Evolutionary conservation across 2,113 vertebrate species (phyloP).

Genomic region (Engraulis encrasicolus): DNA sequence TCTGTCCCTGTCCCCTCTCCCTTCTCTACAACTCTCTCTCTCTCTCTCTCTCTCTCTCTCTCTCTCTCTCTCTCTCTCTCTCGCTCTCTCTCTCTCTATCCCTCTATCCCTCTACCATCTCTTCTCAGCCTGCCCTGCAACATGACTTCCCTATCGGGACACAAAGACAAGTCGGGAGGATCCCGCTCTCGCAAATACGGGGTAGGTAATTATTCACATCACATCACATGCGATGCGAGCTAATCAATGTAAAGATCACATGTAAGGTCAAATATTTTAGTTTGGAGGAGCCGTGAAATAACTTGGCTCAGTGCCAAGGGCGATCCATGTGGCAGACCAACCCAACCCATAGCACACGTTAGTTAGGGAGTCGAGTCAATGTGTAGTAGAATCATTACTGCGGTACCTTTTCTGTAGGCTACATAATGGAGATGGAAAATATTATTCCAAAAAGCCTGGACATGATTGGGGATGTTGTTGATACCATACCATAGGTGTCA

Average conservation of each 20-base stretch:
- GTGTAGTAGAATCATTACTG: not conserved
- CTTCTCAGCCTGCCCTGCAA: constrained; percentile 67
- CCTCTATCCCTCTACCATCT: no score
- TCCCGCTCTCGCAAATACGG: constrained; percentile 93
- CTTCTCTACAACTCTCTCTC: constrained; percentile 49
- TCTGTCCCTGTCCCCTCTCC: no score
- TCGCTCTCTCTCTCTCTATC: no score
- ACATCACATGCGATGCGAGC: no score
- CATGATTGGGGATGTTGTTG: not conserved
- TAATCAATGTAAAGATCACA: not conserved
- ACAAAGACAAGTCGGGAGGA: constrained; percentile 92
- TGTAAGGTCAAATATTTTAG: constrained; percentile 2
- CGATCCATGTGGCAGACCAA: not conserved
- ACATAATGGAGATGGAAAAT: not conserved
- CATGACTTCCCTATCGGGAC: constrained; percentile 96
- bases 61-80: constrained; percentile 44
- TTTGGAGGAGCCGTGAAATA: constrained; percentile 4
- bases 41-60: no score
- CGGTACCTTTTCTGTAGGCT: not conserved
- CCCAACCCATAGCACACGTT: no score
- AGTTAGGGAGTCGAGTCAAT: not conserved
- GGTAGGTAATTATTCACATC: constrained; percentile 84
- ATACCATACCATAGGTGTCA: not conserved
- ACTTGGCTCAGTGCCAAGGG: not conserved
- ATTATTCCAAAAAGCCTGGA: not conserved